Evolutionary conservation across 2,797 vertebrate species (phyloP).

Genomic region (Urosaurus nigricauda): DNA sequence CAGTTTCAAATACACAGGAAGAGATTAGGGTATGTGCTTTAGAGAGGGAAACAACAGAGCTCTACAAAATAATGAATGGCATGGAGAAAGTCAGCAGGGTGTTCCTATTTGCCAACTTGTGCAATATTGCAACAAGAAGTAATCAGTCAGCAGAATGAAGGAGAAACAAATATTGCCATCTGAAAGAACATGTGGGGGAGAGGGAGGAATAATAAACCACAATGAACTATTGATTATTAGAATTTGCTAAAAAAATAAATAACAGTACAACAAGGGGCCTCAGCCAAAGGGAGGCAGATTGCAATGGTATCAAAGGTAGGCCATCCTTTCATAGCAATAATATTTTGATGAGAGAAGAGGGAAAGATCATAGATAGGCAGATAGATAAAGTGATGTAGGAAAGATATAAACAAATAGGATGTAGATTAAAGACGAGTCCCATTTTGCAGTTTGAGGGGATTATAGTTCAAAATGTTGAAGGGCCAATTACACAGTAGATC

Average conservation of each 20-base stretch:
- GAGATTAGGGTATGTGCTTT: not conserved
- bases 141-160: constrained; percentile 59
- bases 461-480: not conserved
- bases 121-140: constrained; percentile 59
- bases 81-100: not conserved
- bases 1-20: not conserved
- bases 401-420: not conserved
- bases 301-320: not conserved
- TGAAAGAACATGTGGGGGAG: not conserved
- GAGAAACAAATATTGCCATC: constrained; percentile 53
- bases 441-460: not conserved
- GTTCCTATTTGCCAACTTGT: constrained; percentile 61
- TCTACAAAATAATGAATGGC: constrained; percentile 35
- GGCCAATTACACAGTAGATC: not conserved
- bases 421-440: not conserved
- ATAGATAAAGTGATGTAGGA: not conserved
- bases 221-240: not conserved
- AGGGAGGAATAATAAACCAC: not conserved
- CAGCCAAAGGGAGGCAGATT: not conserved
- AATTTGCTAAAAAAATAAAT: not conserved
- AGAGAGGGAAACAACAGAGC: constrained; percentile 17
- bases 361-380: not conserved
- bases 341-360: not conserved
- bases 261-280: not conserved
- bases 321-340: not conserved